Conservation (phyloP, 2,113 vertebrate species). For the Ceyx margarethae region DNA sequence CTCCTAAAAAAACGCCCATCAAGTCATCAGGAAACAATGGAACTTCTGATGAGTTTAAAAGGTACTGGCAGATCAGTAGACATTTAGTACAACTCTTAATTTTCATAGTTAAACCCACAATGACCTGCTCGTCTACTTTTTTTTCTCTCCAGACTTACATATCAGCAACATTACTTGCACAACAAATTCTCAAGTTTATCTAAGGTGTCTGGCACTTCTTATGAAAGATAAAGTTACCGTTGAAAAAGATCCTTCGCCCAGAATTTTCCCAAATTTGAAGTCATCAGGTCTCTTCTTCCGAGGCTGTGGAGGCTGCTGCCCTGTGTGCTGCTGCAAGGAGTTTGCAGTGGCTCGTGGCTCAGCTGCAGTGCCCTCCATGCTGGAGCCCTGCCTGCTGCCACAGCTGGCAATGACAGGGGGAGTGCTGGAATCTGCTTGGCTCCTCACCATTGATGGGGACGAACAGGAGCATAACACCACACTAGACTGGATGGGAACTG, state of each 20-base stretch:
- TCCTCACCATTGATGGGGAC: slow-evolving; percentile 97
- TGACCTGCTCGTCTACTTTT: neutral
- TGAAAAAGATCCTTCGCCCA: slow-evolving; percentile 98
- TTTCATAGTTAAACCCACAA: neutral
- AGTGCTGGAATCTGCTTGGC: slow-evolving; percentile 86
- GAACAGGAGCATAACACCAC: slow-evolving; percentile 95
- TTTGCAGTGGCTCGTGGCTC: slow-evolving; percentile 73
- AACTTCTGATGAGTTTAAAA: neutral
- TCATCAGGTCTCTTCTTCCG: slow-evolving; percentile 97
- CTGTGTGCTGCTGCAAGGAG: slow-evolving; percentile 75
- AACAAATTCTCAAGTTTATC: neutral
- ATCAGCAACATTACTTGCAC: neutral
- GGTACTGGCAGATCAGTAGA: neutral
- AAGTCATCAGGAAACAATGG: neutral
- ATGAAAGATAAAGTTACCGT: slow-evolving; percentile 75
- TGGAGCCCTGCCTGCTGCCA: slow-evolving; percentile 83
- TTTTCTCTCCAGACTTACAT: neutral
- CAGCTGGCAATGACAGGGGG: slow-evolving; percentile 82
- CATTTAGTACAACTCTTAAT: neutral
- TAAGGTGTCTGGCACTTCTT: neutral
- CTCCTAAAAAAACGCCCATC: neutral
- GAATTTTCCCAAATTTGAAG: slow-evolving; percentile 96
- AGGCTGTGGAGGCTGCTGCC: slow-evolving; percentile 83
- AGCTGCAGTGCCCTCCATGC: slow-evolving; percentile 85
- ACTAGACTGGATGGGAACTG: slow-evolving; percentile 93